Conservation (phyloP, 2,888 invertebrate genomes). For the Patella caerulea region DNA sequence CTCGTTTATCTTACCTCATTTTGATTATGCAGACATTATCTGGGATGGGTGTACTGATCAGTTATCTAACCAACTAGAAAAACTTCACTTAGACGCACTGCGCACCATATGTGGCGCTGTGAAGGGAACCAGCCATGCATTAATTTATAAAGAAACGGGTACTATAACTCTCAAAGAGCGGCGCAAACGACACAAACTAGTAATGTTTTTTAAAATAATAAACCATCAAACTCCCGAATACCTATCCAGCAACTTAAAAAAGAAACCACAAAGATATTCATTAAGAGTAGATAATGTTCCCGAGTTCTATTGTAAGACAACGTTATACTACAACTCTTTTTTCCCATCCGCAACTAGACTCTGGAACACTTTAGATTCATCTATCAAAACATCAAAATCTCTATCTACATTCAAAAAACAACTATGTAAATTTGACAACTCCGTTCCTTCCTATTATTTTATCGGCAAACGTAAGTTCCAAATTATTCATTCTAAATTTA, state of each 20-base stretch:
- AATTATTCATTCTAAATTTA: too few relatives aligned
- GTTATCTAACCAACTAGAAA: background rate
- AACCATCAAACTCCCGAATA: background rate
- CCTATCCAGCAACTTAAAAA: background rate
- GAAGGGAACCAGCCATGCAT: constrained; percentile 2
- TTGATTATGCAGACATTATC: background rate
- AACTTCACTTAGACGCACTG: background rate
- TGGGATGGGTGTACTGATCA: constrained; percentile 4
- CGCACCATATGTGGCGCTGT: constrained; percentile 6
- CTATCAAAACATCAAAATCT: too few relatives aligned
- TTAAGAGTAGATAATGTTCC: background rate
- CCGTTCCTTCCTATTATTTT: too few relatives aligned
- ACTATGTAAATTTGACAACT: too few relatives aligned
- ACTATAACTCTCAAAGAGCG: background rate
- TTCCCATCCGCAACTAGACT: background rate
- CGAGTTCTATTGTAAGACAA: background rate
- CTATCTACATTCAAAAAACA: too few relatives aligned
- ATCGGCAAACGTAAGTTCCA: too few relatives aligned
- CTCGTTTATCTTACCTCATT: constrained; percentile 3
- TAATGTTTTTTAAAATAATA: background rate
- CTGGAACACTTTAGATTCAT: background rate
- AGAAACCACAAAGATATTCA: constrained; percentile 1
- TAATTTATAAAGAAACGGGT: constrained; percentile 7
- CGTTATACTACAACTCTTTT: background rate
- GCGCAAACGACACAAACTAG: background rate